These are phyloP conservation scores for Dichetophora obliterata DNA, from an alignment of 2,888 invertebrate species.

Conservation along the genomic window DNA sequence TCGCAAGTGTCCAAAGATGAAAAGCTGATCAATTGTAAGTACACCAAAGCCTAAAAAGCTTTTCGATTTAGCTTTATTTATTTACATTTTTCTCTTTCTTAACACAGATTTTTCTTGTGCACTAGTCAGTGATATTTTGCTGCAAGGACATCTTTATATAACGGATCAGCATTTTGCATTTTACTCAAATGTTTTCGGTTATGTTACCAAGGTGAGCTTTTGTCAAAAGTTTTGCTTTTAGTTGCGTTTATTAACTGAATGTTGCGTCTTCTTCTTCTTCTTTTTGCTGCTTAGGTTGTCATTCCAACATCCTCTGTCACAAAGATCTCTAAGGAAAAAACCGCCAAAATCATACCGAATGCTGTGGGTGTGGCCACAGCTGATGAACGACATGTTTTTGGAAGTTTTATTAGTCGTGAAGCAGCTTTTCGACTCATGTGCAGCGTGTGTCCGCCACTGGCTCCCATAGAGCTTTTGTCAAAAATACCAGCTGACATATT, in stretches of 20 bases:
- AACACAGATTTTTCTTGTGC: constrained; percentile 91
- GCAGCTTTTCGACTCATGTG: constrained; percentile 89
- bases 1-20: constrained; percentile 87
- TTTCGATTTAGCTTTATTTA: not conserved
- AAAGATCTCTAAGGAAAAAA: constrained; percentile 92
- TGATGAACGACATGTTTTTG: constrained; percentile 89
- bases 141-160: constrained; percentile 94
- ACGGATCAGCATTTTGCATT: constrained; percentile 96
- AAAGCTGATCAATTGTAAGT: constrained; percentile 87
- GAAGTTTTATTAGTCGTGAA: constrained; percentile 89
- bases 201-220: constrained; percentile 86
- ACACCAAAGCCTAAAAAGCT: not conserved
- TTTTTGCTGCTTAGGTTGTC: constrained; percentile 74
- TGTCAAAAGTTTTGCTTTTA: not conserved
- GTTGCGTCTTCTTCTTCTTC: constrained; percentile 4
- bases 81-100: constrained; percentile 42
- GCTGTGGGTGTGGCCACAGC: constrained; percentile 87
- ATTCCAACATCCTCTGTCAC: constrained; percentile 89
- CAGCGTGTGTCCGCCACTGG: constrained; percentile 81
- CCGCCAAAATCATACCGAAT: constrained; percentile 93
- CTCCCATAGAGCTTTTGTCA: constrained; percentile 63
- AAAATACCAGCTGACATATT: constrained; percentile 62
- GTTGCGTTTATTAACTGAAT: not conserved
- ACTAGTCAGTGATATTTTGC: constrained; percentile 89
- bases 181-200: constrained; percentile 95